Evolutionary conservation across 2,888 invertebrate species (phyloP).

Genomic region (Polydrusus cervinus): DNA sequence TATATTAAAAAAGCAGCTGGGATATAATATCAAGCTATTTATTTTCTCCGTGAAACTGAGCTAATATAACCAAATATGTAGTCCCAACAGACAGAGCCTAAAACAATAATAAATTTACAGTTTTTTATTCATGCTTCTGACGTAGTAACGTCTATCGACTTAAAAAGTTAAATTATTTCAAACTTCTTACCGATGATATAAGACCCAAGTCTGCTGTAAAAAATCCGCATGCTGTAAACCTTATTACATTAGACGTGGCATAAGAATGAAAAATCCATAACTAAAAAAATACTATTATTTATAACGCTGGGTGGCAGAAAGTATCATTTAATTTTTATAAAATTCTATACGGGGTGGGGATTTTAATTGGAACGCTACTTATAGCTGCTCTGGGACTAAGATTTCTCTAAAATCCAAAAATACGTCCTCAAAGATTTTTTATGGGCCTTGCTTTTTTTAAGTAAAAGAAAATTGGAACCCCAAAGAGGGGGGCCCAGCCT

Average conservation of each 20-base stretch:
- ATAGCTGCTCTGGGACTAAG: too few relatives aligned
- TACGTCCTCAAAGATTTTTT: too few relatives aligned
- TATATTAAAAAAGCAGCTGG: not conserved
- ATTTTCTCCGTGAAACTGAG: slow-evolving; percentile 27
- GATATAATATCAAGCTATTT: not conserved
- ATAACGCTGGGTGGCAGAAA: not conserved
- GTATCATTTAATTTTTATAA: too few relatives aligned
- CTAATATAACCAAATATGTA: slow-evolving; percentile 36
- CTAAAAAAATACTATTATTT: slow-evolving; percentile 29
- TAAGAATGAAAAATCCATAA: slow-evolving; percentile 30
- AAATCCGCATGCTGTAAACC: slow-evolving; percentile 24
- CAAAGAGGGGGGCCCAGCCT: too few relatives aligned
- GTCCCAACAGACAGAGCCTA: slow-evolving; percentile 29
- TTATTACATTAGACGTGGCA: slow-evolving; percentile 1
- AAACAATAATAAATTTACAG: slow-evolving; percentile 28
- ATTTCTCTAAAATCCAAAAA: too few relatives aligned
- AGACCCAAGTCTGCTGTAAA: slow-evolving; percentile 26
- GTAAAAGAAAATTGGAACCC: too few relatives aligned
- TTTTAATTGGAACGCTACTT: too few relatives aligned
- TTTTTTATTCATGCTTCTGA: too few relatives aligned
- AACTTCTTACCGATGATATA: slow-evolving; percentile 35
- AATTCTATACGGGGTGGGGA: not conserved
- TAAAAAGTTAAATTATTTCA: too few relatives aligned
- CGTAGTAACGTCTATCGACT: too few relatives aligned
- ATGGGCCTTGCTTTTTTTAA: too few relatives aligned